Base-by-base conservation (phyloP, 2,797 vertebrate species). In the Hephaestus fuliginosus region DNA sequence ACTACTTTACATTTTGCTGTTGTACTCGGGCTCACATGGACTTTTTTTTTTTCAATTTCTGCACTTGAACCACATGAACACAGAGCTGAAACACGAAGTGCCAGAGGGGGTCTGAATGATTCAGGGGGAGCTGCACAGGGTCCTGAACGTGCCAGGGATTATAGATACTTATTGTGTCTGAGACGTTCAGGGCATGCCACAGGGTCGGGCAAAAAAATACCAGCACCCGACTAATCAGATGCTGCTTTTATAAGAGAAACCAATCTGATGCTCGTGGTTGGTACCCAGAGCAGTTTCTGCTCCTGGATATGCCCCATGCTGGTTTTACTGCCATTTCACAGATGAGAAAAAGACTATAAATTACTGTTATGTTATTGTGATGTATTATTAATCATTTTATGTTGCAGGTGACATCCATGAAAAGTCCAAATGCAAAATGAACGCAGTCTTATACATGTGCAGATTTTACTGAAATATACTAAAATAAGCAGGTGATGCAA, bases 61-160 rank as follows among this genome's bases (percentile, higher is more conserved):
- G 6, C 33, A 49, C 15, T 1, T 39, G 36, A 33, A 52, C 70
- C 43, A 25, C 43, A 36, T 49, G 49, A 76, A 22, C 58, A 17
- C 58, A 9, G 68, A 49, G n/a, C 36, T 41, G 66, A 67, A 67
- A 67, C 48, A 49, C 11, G 0, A 46, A 68, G 65, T 15, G 67
- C 75, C 79, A 60, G 79, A 63, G 70, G 83, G 74, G 66, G 51
- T 71, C 49, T 85, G 79, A 75, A 85, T 85, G 70, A 81, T 78
- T 78, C 83, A 85, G 70, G 36, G 36, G 69, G 51, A 53, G 70
- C 64, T 22, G 56, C 43, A 13, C 41, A 11, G n/a, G 73, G 53
- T 20, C 73, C 46, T 36, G 69, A 70, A 69, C 70, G 22, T 74
- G 78, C 30, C 48, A 5, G 1, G 71, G 75, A 62, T 75, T 78